Conservation (phyloP, 1,140 invertebrate species). For the Manduca sexta region DNA sequence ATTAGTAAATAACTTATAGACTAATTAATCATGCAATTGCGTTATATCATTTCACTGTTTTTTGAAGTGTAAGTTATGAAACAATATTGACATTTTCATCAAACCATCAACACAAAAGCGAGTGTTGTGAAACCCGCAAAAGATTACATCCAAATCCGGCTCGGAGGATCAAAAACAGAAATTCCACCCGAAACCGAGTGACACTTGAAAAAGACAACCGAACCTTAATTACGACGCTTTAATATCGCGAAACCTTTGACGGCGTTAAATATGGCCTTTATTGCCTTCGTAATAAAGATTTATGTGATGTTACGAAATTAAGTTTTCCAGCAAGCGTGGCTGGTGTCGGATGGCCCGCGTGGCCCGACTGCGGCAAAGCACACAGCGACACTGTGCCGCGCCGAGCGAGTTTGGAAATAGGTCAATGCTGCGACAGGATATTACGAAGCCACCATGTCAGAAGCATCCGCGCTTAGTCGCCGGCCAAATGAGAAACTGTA, state of each 20-base stretch:
- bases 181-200: no score
- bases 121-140: no score
- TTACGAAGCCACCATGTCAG: slow-evolving; percentile 59
- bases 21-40: no score
- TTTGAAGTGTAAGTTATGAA: no score
- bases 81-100: no score
- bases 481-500: slow-evolving; percentile 58
- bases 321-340: slow-evolving; percentile 28
- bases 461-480: slow-evolving; percentile 44
- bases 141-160: no score
- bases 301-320: slow-evolving; percentile 31
- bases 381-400: slow-evolving; percentile 9
- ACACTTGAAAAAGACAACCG: no score
- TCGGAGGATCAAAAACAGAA: no score
- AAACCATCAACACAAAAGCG: no score
- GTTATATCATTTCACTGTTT: no score
- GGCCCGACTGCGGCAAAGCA: neutral
- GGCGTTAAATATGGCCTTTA: slow-evolving; percentile 53
- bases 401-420: slow-evolving; percentile 31
- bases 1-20: no score
- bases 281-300: slow-evolving; percentile 60
- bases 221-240: slow-evolving; percentile 54
- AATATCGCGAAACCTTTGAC: slow-evolving; percentile 53
- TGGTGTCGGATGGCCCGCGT: neutral
- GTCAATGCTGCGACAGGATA: slow-evolving; percentile 55